These are phyloP conservation scores for Hemichromis elongatus DNA, from an alignment of 2,113 vertebrate genomes.

Conservation along the genomic window DNA sequence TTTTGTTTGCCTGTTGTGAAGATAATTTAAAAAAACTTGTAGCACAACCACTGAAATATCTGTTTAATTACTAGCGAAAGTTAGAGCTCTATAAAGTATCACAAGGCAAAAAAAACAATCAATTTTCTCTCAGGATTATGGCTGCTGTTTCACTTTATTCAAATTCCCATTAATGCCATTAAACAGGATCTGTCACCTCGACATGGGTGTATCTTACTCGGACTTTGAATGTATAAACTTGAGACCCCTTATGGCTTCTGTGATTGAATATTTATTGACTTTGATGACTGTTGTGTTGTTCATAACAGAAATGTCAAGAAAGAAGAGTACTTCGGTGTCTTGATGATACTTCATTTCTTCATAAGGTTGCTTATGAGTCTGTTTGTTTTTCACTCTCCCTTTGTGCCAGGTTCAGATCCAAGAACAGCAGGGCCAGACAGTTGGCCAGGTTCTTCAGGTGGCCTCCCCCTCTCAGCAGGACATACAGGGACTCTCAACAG, in stretches of 20 bases:
- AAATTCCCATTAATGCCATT: background rate
- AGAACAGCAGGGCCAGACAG: constrained; percentile 82
- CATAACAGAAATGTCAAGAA: background rate
- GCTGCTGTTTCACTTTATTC: background rate
- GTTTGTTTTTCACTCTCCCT: background rate
- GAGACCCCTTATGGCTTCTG: background rate
- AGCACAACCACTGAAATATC: background rate
- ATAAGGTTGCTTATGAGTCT: background rate
- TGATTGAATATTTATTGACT: background rate
- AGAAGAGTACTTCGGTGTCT: background rate
- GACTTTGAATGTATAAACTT: background rate
- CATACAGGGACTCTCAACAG: constrained; percentile 86
- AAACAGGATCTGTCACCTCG: background rate
- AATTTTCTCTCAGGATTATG: background rate
- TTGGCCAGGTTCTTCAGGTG: constrained; percentile 82
- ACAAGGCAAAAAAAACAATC: background rate
- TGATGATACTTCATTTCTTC: background rate
- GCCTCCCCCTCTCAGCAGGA: constrained; percentile 82
- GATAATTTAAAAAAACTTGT: background rate
- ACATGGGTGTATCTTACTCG: background rate
- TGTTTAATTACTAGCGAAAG: background rate
- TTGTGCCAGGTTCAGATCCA: constrained; percentile 86
- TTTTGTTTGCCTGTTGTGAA: background rate
- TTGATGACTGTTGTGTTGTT: background rate
- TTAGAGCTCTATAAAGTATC: background rate